Conservation (phyloP, 2,888 invertebrate species). For the Pammene fasciana region DNA sequence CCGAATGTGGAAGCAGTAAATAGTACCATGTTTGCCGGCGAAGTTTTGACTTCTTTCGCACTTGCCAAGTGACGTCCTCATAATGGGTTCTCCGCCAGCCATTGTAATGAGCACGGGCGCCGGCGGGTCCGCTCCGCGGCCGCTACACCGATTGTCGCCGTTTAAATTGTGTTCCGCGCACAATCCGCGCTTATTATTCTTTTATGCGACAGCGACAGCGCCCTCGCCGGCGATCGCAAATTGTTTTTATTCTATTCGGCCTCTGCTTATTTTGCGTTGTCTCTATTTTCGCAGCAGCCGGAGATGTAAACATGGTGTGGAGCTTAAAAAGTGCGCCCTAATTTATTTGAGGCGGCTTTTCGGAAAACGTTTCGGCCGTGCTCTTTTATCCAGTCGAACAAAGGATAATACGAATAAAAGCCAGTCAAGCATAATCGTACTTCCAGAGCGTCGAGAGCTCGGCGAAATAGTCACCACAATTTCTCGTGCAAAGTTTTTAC, state of each 20-base stretch:
- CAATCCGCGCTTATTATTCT: constrained; percentile 72
- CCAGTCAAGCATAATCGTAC: constrained; percentile 75
- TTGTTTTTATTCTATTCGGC: constrained; percentile 61
- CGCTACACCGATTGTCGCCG: constrained; percentile 69
- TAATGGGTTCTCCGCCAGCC: constrained; percentile 67
- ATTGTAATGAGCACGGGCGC: constrained; percentile 56
- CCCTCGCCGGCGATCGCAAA: constrained; percentile 54
- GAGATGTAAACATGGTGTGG: constrained; percentile 65
- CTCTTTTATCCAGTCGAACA: constrained; percentile 74
- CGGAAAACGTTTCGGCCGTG: constrained; percentile 68
- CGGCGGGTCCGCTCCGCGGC: constrained; percentile 48
- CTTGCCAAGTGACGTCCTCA: constrained; percentile 71
- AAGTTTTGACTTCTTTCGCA: constrained; percentile 79
- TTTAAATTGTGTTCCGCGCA: constrained; percentile 75
- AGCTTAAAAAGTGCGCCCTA: constrained; percentile 70
- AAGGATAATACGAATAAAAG: constrained; percentile 77
- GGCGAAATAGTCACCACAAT: constrained; percentile 70
- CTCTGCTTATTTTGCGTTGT: constrained; percentile 62
- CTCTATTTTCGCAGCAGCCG: constrained; percentile 65
- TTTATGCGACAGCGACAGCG: constrained; percentile 54
- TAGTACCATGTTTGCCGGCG: constrained; percentile 73
- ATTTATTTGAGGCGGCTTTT: constrained; percentile 73
- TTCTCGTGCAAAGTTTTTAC: constrained; percentile 69
- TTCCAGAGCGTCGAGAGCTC: constrained; percentile 61
- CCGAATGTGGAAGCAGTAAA: constrained; percentile 76